Evolutionary conservation across 2,113 vertebrate species (phyloP), one percentile per base, ranked within the genome.

Genomic region (Lampris incognitus): DNA sequence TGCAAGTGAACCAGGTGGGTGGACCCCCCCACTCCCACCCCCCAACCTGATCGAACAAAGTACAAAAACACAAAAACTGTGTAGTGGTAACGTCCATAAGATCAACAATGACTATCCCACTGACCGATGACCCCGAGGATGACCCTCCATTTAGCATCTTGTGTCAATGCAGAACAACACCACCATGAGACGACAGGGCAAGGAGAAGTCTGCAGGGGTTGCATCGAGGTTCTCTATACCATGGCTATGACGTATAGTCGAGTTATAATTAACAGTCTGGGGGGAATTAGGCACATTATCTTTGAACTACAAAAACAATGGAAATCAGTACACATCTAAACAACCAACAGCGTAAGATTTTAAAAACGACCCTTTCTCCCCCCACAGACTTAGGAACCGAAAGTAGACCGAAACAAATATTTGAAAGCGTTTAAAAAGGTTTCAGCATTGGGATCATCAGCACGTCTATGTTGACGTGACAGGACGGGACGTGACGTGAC

Each of bases 181-280:
- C 5, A 52, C 37, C 3, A 13, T 40, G 1, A 50, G 42, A 60
- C 3, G 60, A 77, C 39, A 66, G 48, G 63, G 64, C 67, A 72
- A 49, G 57, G 61, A 66, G 70, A 78, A 57, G 70, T 64, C 60
- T 37, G 62, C 1, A 5, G 59, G 51, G 3, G 63, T 83, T 84
- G 78, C 88, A 78, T 81, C 63, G 42, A 63, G 54, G 57, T 79
- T 66, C 66, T 69, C 36, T 9, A 24, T 60, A 40, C 72, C 86
- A 80, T 87, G 81, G 86, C 85, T 90, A 89, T 86, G 81, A 5
- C 36, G 64, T 73, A 78, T 60, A 66, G 58, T 13, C 41, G 41
- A 57, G 9, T 4, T 49, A 9, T 49, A 72, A 69, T 80, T 84
- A 89, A 93, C 88, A 91, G 86, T 92, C 87, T 65, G 72, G 81